Percentiles rank a stretch among this genome's conserved stretches.
Evolutionary conservation across 1,140 invertebrate species (phyloP).

Genomic region (Drosophila elegans): DNA sequence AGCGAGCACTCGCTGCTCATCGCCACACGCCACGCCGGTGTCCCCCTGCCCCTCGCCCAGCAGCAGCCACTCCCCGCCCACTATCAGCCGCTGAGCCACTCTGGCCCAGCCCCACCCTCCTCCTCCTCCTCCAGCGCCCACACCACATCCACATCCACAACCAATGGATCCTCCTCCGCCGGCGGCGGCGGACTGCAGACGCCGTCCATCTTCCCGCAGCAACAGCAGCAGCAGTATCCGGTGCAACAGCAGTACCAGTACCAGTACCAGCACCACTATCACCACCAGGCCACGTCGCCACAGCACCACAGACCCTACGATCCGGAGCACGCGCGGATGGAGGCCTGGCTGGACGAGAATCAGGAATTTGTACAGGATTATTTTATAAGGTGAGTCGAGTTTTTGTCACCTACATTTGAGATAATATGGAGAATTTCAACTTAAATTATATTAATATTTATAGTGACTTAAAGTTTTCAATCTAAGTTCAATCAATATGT

Average conservation of each 20-base stretch:
- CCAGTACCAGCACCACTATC: constrained; percentile 58
- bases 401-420: neutral
- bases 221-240: constrained; percentile 49
- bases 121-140: constrained; percentile 11
- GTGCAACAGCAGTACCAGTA: constrained; percentile 47
- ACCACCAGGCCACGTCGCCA: constrained; percentile 84
- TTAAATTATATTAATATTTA: too few species aligned
- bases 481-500: too few species aligned
- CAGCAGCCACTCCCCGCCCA: constrained; percentile 69
- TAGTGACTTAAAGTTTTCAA: too few species aligned
- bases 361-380: constrained; percentile 97
- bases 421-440: too few species aligned
- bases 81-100: constrained; percentile 59
- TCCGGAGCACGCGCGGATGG: constrained; percentile 93
- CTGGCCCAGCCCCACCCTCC: constrained; percentile 57
- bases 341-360: constrained; percentile 98
- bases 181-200: constrained; percentile 4
- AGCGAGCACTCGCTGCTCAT: constrained; percentile 83
- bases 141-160: constrained; percentile 13
- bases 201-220: constrained; percentile 53
- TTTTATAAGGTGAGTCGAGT: constrained; percentile 91
- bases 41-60: constrained; percentile 85
- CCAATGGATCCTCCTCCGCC: constrained; percentile 55
- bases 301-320: constrained; percentile 88
- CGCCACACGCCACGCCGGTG: constrained; percentile 85